phyloP scores from a whole-genome alignment of 2,888 invertebrate species.

The Nasonovia ribisnigri region DNA sequence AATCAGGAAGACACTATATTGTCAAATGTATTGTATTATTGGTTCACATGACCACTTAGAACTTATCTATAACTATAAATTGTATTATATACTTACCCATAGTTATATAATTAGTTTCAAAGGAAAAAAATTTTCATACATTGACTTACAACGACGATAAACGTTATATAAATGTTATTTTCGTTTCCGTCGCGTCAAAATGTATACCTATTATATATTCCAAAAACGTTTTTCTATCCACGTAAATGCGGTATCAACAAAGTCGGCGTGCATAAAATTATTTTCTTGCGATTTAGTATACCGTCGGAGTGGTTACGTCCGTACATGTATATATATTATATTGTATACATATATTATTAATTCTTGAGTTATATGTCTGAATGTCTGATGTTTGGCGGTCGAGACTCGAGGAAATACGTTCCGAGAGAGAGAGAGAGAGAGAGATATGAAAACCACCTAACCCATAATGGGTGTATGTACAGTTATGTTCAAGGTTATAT shows the following conservation, averaged over 20 bases:
- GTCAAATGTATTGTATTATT: not conserved
- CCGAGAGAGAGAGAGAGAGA: not conserved
- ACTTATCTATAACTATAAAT: not conserved
- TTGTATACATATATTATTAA: not conserved
- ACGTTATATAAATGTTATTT: not conserved
- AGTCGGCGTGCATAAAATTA: not conserved
- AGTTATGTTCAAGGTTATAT: constrained; percentile 55
- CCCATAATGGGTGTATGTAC: not conserved
- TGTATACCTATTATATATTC: not conserved
- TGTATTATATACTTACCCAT: not conserved
- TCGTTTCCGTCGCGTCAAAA: not conserved
- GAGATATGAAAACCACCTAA: not conserved
- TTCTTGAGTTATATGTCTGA: not conserved
- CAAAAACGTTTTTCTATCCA: not conserved
- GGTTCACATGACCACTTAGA: not conserved
- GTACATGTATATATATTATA: not conserved
- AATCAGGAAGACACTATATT: not conserved
- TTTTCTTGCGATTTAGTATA: not conserved
- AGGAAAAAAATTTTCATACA: not conserved
- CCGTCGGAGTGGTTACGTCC: not conserved
- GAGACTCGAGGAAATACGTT: constrained; percentile 3
- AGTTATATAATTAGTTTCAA: not conserved
- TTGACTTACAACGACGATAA: not conserved
- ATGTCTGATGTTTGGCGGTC: not conserved
- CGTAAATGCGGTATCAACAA: not conserved